These are phyloP conservation scores for Schizaphis graminum DNA, from an alignment of 2,888 invertebrate species.

Conservation along the genomic window DNA sequence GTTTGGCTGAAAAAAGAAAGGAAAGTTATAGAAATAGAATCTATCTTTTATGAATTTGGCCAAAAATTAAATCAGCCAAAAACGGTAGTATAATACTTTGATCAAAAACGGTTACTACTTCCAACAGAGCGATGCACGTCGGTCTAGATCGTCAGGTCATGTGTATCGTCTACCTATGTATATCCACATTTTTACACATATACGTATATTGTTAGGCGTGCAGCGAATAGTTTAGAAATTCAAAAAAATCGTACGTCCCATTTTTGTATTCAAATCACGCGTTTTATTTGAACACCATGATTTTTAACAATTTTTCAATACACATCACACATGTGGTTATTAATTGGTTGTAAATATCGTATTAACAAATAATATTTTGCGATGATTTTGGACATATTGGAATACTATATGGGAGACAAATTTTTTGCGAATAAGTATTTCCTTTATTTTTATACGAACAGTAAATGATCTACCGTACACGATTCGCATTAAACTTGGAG, in stretches of 20 bases:
- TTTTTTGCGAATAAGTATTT: neutral
- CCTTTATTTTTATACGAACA: neutral
- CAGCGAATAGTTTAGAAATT: neutral
- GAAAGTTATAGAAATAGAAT: too few species aligned
- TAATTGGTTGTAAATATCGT: neutral
- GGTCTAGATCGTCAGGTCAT: neutral
- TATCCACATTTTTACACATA: neutral
- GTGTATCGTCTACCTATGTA: neutral
- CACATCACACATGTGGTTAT: neutral
- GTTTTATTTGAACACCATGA: neutral
- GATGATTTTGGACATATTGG: neutral
- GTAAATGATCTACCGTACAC: neutral
- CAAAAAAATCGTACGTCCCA: neutral
- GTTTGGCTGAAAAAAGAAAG: too few species aligned
- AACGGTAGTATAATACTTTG: too few species aligned
- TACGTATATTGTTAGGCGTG: neutral
- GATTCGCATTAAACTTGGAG: neutral
- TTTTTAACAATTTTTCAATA: neutral
- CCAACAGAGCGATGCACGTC: neutral
- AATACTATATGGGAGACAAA: neutral
- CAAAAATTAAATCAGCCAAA: too few species aligned
- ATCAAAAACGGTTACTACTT: too few species aligned
- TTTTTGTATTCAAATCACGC: neutral
- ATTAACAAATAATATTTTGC: neutral
- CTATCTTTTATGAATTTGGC: too few species aligned